phyloP scores from a whole-genome alignment of 2,888 invertebrate genomes.

The Oeneis ivallda region DNA sequence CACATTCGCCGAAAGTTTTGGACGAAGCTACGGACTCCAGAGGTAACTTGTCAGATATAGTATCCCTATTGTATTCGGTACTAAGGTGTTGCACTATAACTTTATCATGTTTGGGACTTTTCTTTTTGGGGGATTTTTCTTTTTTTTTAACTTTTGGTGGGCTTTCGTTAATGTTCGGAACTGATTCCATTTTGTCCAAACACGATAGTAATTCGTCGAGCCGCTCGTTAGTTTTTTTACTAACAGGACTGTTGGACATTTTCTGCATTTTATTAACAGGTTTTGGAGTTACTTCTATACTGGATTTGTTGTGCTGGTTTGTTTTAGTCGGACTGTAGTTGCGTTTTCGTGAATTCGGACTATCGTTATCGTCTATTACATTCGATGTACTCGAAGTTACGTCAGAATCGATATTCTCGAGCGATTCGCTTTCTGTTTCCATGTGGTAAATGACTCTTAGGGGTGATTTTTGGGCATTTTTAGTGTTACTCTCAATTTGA shows the following conservation, averaged over 20 bases:
- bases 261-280: conserved; percentile 60
- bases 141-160: neutral
- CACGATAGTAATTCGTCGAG: conserved; percentile 36
- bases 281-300: conserved; percentile 60
- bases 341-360: conserved; percentile 54
- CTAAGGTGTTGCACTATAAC: conserved; percentile 24
- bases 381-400: conserved; percentile 44
- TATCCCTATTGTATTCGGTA: conserved; percentile 36
- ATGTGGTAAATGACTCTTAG: conserved; percentile 49
- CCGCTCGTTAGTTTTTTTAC: conserved; percentile 20
- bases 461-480: conserved; percentile 39
- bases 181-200: conserved; percentile 20
- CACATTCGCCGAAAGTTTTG: conserved; percentile 14
- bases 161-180: neutral
- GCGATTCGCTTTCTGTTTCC: conserved; percentile 34
- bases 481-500: conserved; percentile 31
- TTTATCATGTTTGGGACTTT: conserved; percentile 9
- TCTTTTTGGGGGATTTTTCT: conserved; percentile 11
- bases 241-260: conserved; percentile 48
- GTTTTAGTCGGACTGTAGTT: conserved; percentile 50
- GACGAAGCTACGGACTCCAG: conserved; percentile 26
- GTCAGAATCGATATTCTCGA: conserved; percentile 44
- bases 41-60: neutral
- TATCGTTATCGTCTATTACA: conserved; percentile 27
- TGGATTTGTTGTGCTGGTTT: conserved; percentile 34